Evolutionary conservation across 2,888 invertebrate genomes (phyloP).

Genomic region (Germaria angustata): DNA sequence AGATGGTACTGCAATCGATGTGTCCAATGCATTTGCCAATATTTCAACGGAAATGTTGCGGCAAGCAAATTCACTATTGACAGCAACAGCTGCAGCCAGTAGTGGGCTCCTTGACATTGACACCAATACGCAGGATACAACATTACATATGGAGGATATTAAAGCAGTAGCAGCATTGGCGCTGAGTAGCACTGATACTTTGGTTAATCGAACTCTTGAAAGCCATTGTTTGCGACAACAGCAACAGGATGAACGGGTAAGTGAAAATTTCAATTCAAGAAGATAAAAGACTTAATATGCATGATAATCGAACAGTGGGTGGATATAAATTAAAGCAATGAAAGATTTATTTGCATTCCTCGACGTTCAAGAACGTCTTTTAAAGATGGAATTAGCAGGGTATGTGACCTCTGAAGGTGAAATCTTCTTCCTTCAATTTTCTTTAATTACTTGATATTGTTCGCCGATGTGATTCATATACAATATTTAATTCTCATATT

Average conservation of each 20-base stretch:
- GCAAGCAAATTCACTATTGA: conserved; percentile 71
- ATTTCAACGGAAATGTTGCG: conserved; percentile 74
- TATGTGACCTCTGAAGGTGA: too few species aligned
- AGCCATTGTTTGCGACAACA: conserved; percentile 71
- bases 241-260: conserved; percentile 66
- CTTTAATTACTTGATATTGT: too few species aligned
- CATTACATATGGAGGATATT: conserved; percentile 41
- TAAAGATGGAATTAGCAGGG: too few species aligned
- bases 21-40: conserved; percentile 73
- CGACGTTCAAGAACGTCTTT: too few species aligned
- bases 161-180: conserved; percentile 48
- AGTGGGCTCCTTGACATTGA: not conserved
- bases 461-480: too few species aligned
- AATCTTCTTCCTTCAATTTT: too few species aligned
- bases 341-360: too few species aligned
- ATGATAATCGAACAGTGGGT: not conserved
- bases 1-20: conserved; percentile 67
- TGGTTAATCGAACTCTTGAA: conserved; percentile 72
- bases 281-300: not conserved
- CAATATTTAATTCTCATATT: too few species aligned
- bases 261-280: not conserved
- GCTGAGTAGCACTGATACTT: conserved; percentile 28
- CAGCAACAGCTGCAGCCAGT: conserved; percentile 18
- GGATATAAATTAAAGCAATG: too few species aligned
- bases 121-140: conserved; percentile 24